A percentile compares a stretch with the other conserved stretches of the same genome.
Conservation (phyloP, 2,888 invertebrate genomes). For the Fragum fragum region DNA sequence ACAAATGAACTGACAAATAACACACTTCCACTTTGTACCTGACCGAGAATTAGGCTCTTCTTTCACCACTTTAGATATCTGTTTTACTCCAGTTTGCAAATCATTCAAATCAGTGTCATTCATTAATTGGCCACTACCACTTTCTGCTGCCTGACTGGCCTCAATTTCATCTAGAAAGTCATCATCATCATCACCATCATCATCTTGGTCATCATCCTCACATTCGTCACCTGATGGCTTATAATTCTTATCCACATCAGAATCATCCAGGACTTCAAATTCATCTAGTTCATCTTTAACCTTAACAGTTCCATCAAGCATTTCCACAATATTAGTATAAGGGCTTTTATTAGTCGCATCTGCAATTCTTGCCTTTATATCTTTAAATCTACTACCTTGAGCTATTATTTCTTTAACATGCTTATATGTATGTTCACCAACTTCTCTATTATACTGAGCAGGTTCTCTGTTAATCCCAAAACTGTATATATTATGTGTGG, state of each 20-base stretch:
- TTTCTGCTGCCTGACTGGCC: constrained; percentile 24
- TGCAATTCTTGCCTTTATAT: not conserved
- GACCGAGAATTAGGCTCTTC: not conserved
- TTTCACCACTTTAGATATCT: not conserved
- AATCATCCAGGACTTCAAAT: constrained; percentile 8
- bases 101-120: too few species aligned
- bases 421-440: not conserved
- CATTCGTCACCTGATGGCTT: constrained; percentile 18
- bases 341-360: not conserved
- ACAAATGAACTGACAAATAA: constrained; percentile 11
- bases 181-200: constrained; percentile 4
- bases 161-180: constrained; percentile 25
- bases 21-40: not conserved
- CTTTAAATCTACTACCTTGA: not conserved
- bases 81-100: not conserved
- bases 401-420: not conserved
- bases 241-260: constrained; percentile 12
- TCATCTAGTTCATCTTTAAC: not conserved
- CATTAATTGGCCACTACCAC: too few species aligned
- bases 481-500: not conserved
- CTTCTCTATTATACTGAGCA: not conserved
- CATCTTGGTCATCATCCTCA: constrained; percentile 37
- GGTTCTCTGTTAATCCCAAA: not conserved
- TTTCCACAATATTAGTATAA: not conserved
- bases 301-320: not conserved